phyloP scores from a whole-genome alignment of 2,888 invertebrate species.

The Trichopoda pennipes region DNA sequence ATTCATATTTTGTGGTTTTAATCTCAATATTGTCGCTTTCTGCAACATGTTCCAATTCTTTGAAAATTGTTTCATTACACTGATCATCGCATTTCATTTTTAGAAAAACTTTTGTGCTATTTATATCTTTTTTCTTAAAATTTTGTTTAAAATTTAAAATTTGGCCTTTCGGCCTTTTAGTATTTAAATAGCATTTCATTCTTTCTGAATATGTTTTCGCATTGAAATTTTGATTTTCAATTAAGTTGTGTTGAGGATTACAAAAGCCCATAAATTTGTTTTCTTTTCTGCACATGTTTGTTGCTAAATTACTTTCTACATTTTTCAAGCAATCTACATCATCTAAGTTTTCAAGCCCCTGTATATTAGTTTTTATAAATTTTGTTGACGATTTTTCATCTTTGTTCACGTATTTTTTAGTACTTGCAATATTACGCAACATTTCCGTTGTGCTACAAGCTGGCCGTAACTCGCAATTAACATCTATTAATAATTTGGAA shows the following conservation, averaged over 20 bases:
- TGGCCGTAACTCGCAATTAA: not conserved
- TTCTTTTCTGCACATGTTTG: not conserved
- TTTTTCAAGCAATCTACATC: constrained; percentile 42
- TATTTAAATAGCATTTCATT: not conserved
- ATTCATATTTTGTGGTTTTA: not conserved
- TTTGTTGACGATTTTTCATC: not conserved
- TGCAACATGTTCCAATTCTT: not conserved
- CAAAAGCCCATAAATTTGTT: not conserved
- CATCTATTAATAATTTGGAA: not conserved
- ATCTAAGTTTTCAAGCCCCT: constrained; percentile 38
- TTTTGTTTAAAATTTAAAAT: not conserved
- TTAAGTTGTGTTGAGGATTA: not conserved
- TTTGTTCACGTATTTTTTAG: not conserved
- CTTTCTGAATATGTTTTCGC: not conserved
- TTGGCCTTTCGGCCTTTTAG: not conserved
- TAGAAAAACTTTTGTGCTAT: not conserved
- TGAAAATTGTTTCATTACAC: too few relatives aligned
- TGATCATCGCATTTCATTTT: not conserved
- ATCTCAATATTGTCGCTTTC: not conserved
- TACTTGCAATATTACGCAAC: not conserved
- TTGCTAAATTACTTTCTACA: constrained; percentile 25
- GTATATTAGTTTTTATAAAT: constrained; percentile 11
- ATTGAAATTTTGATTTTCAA: not conserved
- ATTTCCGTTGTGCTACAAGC: not conserved
- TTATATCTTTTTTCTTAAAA: not conserved